phyloP scores from a whole-genome alignment of 1,140 invertebrate genomes.

The Sinella curviseta region DNA sequence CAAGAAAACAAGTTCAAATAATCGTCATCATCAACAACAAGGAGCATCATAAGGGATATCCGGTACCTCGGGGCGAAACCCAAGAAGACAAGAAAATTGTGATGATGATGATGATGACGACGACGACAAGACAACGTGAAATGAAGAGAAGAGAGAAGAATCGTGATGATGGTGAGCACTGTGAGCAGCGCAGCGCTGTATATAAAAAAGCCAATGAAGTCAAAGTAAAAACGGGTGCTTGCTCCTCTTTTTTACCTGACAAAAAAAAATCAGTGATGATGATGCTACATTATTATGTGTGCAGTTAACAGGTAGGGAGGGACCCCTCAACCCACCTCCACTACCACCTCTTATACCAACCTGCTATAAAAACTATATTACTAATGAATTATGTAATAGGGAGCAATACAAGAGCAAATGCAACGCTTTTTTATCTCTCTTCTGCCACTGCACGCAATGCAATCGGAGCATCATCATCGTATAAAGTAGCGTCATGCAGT shows the following conservation, averaged over 20 bases:
- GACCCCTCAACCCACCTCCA: no score
- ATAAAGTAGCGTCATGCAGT: no score
- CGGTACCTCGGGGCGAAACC: slow-evolving; percentile 35
- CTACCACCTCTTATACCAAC: no score
- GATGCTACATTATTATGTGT: background rate
- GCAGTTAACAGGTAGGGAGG: no score
- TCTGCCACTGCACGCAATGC: no score
- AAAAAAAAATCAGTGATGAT: background rate
- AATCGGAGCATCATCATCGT: no score
- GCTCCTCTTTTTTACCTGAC: background rate
- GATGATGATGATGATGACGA: background rate
- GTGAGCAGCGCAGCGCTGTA: no score
- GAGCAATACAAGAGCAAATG: no score
- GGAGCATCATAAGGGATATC: slow-evolving; percentile 43
- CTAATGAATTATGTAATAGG: no score
- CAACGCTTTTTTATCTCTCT: background rate
- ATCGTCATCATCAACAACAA: background rate
- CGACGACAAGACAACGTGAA: background rate
- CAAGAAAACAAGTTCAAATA: slow-evolving; percentile 42
- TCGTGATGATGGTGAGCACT: background rate
- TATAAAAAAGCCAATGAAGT: no score
- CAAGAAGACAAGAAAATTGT: background rate
- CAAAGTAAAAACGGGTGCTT: background rate
- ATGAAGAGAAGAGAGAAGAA: background rate
- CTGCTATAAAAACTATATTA: no score